These are phyloP conservation scores for Anomalospiza imberbis DNA, from an alignment of 2,797 vertebrate genomes.

Conservation along the genomic window DNA sequence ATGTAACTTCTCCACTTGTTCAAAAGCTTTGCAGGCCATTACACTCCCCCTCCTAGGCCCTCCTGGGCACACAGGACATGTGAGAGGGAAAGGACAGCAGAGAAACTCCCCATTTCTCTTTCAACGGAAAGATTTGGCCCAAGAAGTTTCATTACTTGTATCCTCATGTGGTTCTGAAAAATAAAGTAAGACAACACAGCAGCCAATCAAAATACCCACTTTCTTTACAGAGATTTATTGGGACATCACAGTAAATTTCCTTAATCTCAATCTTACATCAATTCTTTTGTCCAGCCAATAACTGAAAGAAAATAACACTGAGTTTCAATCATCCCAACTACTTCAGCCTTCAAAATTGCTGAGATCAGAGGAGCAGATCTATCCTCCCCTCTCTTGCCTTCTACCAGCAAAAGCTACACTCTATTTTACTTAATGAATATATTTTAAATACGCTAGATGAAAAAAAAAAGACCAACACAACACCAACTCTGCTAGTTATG, in stretches of 20 bases:
- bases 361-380: not conserved
- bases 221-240: not conserved
- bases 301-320: not conserved
- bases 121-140: not conserved
- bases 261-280: not conserved
- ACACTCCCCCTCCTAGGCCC: not conserved
- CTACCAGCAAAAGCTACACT: not conserved
- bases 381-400: not conserved
- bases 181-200: not conserved
- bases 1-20: not conserved
- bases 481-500: not conserved
- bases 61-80: rapidly evolving
- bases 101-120: not conserved
- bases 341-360: not conserved
- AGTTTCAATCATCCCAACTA: not conserved
- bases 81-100: not conserved
- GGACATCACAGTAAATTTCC: not conserved
- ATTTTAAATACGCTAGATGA: not conserved
- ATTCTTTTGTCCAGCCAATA: not conserved
- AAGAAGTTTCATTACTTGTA: not conserved
- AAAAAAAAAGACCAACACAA: not conserved
- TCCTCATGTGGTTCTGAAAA: not conserved
- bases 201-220: not conserved
- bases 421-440: not conserved
- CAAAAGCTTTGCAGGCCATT: not conserved